Conservation (phyloP, 1,140 invertebrate species). For the Anastrepha ludens region DNA sequence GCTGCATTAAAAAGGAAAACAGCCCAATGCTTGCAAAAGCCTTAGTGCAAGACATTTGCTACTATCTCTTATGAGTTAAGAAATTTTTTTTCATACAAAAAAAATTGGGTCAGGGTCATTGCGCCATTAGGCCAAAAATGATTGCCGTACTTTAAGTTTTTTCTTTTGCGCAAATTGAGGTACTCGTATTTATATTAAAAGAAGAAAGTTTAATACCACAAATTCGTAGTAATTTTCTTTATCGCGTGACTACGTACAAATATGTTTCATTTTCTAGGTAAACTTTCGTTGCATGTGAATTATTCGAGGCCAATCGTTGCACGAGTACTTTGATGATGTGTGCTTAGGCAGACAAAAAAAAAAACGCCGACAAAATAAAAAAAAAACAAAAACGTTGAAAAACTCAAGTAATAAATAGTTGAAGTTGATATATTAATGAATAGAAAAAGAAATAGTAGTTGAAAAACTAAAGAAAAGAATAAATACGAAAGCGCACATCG, state of each 20-base stretch:
- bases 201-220: background rate
- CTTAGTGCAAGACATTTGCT: no score
- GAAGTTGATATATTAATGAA: no score
- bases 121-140: background rate
- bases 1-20: no score
- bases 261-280: background rate
- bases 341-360: background rate
- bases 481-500: no score
- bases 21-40: no score
- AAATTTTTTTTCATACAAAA: no score
- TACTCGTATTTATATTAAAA: background rate
- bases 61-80: no score
- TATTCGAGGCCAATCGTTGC: background rate
- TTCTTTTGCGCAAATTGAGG: background rate
- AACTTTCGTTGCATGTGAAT: background rate
- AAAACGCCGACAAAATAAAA: no score
- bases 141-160: background rate
- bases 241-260: background rate
- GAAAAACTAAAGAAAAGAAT: no score
- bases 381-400: no score
- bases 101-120: slow-evolving; percentile 37
- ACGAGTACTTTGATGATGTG: background rate
- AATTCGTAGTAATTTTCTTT: slow-evolving; percentile 12
- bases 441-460: no score
- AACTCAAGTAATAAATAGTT: no score